phyloP scores from a whole-genome alignment of 2,888 invertebrate species.

The Dorcus hopei region DNA sequence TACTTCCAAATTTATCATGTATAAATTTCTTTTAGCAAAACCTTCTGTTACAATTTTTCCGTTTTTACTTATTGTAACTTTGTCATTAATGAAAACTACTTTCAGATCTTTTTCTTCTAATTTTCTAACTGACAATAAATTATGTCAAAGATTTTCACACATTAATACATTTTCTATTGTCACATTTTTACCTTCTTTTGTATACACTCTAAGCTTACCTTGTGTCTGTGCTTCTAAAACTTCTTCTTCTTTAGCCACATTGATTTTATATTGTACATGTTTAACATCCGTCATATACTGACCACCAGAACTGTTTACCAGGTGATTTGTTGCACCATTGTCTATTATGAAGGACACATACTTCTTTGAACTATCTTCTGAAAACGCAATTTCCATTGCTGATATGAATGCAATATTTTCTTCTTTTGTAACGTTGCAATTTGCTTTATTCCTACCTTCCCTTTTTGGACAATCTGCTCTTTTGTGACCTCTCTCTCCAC shows the following conservation, averaged over 20 bases:
- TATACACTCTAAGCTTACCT: constrained; percentile 22
- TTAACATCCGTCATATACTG: constrained; percentile 13
- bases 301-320: constrained; percentile 18
- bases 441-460: background rate
- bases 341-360: constrained; percentile 26
- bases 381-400: background rate
- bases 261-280: constrained; percentile 20
- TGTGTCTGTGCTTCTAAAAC: constrained; percentile 20
- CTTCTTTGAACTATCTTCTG: background rate
- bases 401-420: background rate
- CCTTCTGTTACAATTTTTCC: constrained; percentile 7
- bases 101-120: constrained; percentile 22
- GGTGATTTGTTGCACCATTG: constrained; percentile 27
- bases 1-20: no score
- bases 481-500: background rate
- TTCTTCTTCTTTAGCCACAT: constrained; percentile 26
- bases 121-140: constrained; percentile 27
- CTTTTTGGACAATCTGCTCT: background rate
- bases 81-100: constrained; percentile 19
- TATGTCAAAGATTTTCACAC: constrained; percentile 22
- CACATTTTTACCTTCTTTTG: constrained; percentile 15
- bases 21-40: no score
- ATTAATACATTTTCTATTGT: constrained; percentile 22
- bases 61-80: constrained; percentile 19
- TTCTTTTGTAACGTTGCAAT: background rate